Percentiles rank a stretch among this genome's conserved stretches.
These are phyloP conservation scores for Dryococelus australis DNA, from an alignment of 2,888 invertebrate species.

Conservation along the genomic window DNA sequence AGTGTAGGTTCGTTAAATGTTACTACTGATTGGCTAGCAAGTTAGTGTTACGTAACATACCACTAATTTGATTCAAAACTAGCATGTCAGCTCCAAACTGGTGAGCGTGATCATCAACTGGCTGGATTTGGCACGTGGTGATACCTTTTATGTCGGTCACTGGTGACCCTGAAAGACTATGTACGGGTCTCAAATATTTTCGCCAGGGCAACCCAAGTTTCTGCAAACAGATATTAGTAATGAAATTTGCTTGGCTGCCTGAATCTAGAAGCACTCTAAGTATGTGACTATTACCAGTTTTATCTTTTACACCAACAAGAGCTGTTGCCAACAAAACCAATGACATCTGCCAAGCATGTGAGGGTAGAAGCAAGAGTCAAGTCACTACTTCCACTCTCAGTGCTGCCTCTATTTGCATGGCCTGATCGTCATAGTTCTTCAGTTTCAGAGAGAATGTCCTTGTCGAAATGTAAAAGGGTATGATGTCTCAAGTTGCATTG, in stretches of 20 bases:
- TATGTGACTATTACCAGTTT: not conserved
- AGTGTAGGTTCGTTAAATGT: too few species aligned
- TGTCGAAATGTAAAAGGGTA: not conserved
- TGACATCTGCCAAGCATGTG: not conserved
- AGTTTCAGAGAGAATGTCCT: not conserved
- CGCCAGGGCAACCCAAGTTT: too few species aligned
- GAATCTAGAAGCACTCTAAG: not conserved
- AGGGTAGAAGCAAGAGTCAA: not conserved
- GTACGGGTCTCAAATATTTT: too few species aligned
- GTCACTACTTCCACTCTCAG: not conserved
- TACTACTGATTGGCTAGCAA: not conserved
- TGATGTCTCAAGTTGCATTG: not conserved
- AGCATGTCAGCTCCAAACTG: too few species aligned
- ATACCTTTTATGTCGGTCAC: too few species aligned
- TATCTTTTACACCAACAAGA: not conserved
- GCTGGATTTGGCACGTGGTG: too few species aligned
- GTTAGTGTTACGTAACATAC: not conserved
- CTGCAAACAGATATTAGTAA: too few species aligned
- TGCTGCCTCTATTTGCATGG: too few species aligned
- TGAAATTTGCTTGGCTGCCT: too few species aligned
- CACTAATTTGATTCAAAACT: not conserved
- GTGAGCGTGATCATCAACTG: too few species aligned
- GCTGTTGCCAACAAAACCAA: not conserved
- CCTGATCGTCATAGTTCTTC: not conserved
- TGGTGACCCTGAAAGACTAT: too few species aligned